These are phyloP conservation scores for Aleiodes testaceus DNA, from an alignment of 2,888 invertebrate species.

Conservation along the genomic window DNA sequence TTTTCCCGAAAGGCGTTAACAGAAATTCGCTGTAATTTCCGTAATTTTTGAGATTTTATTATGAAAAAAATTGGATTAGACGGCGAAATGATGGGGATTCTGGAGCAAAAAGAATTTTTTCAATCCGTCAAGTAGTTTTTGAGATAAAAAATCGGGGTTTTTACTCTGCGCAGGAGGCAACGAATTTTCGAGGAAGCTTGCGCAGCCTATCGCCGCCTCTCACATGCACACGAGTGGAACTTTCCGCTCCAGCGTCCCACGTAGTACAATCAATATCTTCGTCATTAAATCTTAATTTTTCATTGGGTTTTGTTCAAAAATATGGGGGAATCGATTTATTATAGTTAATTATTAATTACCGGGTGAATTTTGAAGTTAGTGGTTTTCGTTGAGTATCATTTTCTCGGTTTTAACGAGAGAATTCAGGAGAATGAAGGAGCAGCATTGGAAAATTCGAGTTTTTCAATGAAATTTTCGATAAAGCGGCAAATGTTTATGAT, in stretches of 20 bases:
- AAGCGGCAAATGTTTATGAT: too few species aligned
- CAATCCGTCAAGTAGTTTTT: constrained; percentile 45
- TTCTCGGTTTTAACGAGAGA: too few species aligned
- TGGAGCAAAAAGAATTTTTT: constrained; percentile 50
- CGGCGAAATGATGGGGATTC: constrained; percentile 65
- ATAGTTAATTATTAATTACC: not conserved
- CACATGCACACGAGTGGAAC: constrained; percentile 64
- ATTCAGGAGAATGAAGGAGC: too few species aligned
- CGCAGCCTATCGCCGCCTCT: constrained; percentile 71
- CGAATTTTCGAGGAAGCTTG: constrained; percentile 53
- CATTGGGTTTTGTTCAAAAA: constrained; percentile 3
- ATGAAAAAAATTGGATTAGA: constrained; percentile 54
- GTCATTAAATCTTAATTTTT: constrained; percentile 30
- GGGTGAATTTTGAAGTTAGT: not conserved
- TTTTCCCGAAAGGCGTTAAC: constrained; percentile 19
- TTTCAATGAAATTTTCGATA: too few species aligned
- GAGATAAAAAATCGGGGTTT: constrained; percentile 60
- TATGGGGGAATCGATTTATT: not conserved
- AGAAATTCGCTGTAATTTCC: constrained; percentile 47
- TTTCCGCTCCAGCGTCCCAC: constrained; percentile 59
- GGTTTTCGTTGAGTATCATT: too few species aligned
- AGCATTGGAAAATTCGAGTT: too few species aligned
- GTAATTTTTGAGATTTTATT: constrained; percentile 17
- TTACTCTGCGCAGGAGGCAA: constrained; percentile 58
- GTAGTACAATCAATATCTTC: constrained; percentile 37